Evolutionary conservation across 2,797 vertebrate species (phyloP).

Genomic region (Poeciliopsis turneri): DNA sequence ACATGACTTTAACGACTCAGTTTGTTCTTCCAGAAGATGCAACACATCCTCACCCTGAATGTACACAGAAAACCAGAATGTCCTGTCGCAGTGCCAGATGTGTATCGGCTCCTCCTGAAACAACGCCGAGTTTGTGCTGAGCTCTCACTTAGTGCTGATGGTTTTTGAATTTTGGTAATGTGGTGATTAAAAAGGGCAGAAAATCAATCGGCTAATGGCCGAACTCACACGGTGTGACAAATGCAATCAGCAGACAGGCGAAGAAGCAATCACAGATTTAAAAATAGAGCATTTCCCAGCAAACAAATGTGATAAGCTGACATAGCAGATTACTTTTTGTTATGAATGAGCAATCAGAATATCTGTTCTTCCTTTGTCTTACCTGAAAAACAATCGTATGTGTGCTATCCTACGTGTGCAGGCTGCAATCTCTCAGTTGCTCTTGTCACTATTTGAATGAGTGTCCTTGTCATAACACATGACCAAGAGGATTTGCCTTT

Average conservation of each 20-base stretch:
- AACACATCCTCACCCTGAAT: slow-evolving; percentile 66
- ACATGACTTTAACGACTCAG: slow-evolving; percentile 31
- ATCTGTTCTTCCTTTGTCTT: slow-evolving; percentile 58
- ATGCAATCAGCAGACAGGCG: slow-evolving; percentile 58
- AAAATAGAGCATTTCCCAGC: slow-evolving; percentile 7
- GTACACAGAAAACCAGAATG: slow-evolving; percentile 75
- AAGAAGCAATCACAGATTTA: slow-evolving; percentile 35
- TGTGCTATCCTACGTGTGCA: slow-evolving; percentile 46
- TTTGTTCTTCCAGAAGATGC: slow-evolving; percentile 56
- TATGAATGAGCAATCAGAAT: slow-evolving; percentile 12
- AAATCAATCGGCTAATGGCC: slow-evolving; percentile 74
- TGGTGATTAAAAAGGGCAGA: slow-evolving; percentile 69
- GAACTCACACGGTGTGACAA: slow-evolving; percentile 63
- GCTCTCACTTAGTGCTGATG: slow-evolving; percentile 59
- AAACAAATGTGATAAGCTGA: background rate
- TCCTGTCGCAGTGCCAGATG: slow-evolving; percentile 62
- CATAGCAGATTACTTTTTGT: background rate
- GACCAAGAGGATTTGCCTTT: slow-evolving; percentile 82
- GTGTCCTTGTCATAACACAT: slow-evolving; percentile 75
- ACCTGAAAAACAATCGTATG: slow-evolving; percentile 63
- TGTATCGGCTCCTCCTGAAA: slow-evolving; percentile 23
- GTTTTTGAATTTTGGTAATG: slow-evolving; percentile 71
- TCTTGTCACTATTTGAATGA: slow-evolving; percentile 74
- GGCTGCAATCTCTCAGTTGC: slow-evolving; percentile 55
- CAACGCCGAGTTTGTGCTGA: slow-evolving; percentile 31